Base-by-base conservation (phyloP, 2,113 vertebrate genomes). In the Lepus timidus region DNA sequence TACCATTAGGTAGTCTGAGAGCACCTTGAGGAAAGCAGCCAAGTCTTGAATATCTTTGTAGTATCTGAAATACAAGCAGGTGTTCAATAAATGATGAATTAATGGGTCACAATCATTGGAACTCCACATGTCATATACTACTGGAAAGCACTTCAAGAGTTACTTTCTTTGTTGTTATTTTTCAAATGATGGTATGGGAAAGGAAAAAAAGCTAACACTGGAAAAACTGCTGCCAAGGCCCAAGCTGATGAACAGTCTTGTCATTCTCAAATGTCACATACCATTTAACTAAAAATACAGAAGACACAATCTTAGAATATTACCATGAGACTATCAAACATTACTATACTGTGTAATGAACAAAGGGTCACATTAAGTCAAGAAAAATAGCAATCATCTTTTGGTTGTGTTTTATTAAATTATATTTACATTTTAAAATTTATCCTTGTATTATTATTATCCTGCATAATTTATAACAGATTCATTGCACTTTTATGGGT, bases 211-310 rank as follows among this genome's bases (percentile, higher is more conserved):
- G 49, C 75, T 81, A 78, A 93, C 20, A 12, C 29, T 4, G n/a
- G 39, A 68, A 88, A 52, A 91, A 39, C 9, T 67, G 5, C 58
- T 90, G 51, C 80, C 29, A 89, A 91, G 52, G 27, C 23, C 11
- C 51, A 86, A 73, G 62, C 44, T 81, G 85, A 81, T 51, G 6
- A 79, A 75, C 52, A 79, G 19, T 14, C 22, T 36, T 73, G 14
- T 89, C 65, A 64, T 23, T 85, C 85, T 22, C 81, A 87, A 90
- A 73, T 61, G 87, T 64, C 76, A 88, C 12, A 33, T 64, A 79
- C 23, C 61, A n/a, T 49, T 84, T 84, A 95, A 25, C 90, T 90
- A 95, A 70, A 95, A 90, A 84, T 9, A 91, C 7, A 23, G 62
- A 80, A 67, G 33, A 61, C 3, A 19, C 33, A 9, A 36, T 14